phyloP scores from a whole-genome alignment of 2,113 vertebrate genomes.

The Redunca redunca region DNA sequence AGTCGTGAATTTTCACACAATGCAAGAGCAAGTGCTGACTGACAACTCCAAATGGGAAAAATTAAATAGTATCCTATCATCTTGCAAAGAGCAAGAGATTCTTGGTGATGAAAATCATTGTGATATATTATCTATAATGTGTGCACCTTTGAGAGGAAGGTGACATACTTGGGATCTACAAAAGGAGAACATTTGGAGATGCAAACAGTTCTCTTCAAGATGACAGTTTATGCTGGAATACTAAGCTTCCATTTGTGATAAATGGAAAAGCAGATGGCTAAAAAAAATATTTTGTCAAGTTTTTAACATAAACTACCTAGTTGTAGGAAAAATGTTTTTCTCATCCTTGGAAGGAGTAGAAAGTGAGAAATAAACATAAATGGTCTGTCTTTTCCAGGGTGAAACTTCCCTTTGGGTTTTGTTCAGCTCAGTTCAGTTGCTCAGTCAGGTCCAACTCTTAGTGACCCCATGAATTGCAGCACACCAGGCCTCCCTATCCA shows the following conservation, averaged over 20 bases:
- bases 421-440: no score
- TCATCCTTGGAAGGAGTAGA: slow-evolving; percentile 15
- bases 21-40: slow-evolving; percentile 44
- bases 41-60: slow-evolving; percentile 57
- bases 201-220: slow-evolving; percentile 55
- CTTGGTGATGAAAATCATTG: slow-evolving; percentile 44
- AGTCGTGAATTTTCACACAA: slow-evolving; percentile 41
- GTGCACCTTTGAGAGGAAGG: slow-evolving; percentile 25
- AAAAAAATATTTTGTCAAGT: slow-evolving; percentile 65
- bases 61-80: slow-evolving; percentile 54
- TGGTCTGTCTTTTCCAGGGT: not conserved
- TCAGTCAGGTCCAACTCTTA: no score
- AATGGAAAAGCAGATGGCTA: slow-evolving; percentile 64
- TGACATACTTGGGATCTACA: slow-evolving; percentile 54
- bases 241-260: slow-evolving; percentile 49
- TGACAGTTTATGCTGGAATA: slow-evolving; percentile 56
- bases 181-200: slow-evolving; percentile 34
- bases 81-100: slow-evolving; percentile 50
- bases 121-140: slow-evolving; percentile 43
- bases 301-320: slow-evolving; percentile 48
- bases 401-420: not conserved
- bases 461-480: no score
- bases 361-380: slow-evolving; percentile 51
- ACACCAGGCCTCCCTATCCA: no score
- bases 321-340: slow-evolving; percentile 18